phyloP scores from a whole-genome alignment of 2,797 vertebrate species.

The Microhierax caerulescens region DNA sequence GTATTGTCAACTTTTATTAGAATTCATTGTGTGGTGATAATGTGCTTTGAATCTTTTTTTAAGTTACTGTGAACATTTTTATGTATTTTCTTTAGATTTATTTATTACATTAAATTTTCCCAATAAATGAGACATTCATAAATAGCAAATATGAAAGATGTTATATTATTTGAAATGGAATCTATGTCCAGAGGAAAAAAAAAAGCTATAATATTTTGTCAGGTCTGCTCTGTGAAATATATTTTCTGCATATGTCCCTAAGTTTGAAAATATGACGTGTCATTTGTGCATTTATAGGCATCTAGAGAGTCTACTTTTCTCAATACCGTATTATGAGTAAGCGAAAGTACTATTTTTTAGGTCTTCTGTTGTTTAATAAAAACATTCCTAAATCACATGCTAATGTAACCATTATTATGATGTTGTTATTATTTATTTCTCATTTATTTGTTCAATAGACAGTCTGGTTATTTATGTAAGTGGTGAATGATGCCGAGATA shows the following conservation, averaged over 20 bases:
- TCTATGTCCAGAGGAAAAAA: not conserved
- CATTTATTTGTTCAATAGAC: not conserved
- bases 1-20: not conserved
- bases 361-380: not conserved
- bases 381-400: not conserved
- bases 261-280: not conserved
- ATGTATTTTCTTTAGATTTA: not conserved
- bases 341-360: not conserved
- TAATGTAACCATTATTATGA: not conserved
- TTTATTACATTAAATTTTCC: not conserved
- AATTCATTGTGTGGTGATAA: not conserved
- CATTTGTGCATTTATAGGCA: conserved; percentile 8
- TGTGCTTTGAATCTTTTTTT: not conserved
- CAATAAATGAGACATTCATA: not conserved
- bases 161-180: not conserved
- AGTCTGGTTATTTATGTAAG: not conserved
- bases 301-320: not conserved
- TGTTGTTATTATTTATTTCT: not conserved
- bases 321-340: not conserved
- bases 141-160: not conserved
- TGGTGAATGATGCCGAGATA: not conserved
- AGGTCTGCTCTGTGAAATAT: not conserved
- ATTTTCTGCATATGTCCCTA: not conserved
- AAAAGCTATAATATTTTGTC: not conserved
- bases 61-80: not conserved